Conservation (phyloP, 2,888 invertebrate genomes). For the Drosophila ezoana region DNA sequence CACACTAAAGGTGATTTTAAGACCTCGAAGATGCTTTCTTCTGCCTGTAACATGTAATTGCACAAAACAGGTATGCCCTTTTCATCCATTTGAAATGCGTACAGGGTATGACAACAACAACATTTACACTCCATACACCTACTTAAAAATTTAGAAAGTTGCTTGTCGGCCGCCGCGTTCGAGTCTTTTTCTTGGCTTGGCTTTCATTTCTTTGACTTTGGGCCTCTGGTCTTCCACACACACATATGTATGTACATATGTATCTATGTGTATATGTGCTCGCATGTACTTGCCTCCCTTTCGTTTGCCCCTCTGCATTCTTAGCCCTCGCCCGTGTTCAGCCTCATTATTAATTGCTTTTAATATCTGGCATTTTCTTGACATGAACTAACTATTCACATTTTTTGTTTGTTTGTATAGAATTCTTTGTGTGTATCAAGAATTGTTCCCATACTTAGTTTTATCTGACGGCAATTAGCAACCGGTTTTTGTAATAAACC, state of each 20-base stretch:
- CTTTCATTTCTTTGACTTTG: conserved; percentile 60
- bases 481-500: conserved; percentile 63
- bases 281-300: conserved; percentile 33
- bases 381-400: conserved; percentile 5
- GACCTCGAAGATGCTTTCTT: too few relatives aligned
- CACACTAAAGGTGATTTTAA: too few relatives aligned
- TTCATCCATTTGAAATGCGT: too few relatives aligned
- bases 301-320: conserved; percentile 54
- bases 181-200: conserved; percentile 55
- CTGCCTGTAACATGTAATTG: too few relatives aligned
- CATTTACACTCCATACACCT: conserved; percentile 69
- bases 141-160: conserved; percentile 82
- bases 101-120: conserved; percentile 15
- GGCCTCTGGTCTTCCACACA: conserved; percentile 39
- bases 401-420: conserved; percentile 7
- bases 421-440: background rate
- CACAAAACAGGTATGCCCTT: too few relatives aligned
- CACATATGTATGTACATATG: conserved; percentile 1
- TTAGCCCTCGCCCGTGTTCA: conserved; percentile 30
- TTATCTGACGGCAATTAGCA: conserved; percentile 49
- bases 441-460: conserved; percentile 15
- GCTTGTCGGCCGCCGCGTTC: conserved; percentile 58
- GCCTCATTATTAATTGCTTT: conserved; percentile 53
- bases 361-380: conserved; percentile 38
- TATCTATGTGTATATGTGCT: conserved; percentile 6